phyloP scores from a whole-genome alignment of 2,113 vertebrate genomes.

The Zosterops hypoxanthus region DNA sequence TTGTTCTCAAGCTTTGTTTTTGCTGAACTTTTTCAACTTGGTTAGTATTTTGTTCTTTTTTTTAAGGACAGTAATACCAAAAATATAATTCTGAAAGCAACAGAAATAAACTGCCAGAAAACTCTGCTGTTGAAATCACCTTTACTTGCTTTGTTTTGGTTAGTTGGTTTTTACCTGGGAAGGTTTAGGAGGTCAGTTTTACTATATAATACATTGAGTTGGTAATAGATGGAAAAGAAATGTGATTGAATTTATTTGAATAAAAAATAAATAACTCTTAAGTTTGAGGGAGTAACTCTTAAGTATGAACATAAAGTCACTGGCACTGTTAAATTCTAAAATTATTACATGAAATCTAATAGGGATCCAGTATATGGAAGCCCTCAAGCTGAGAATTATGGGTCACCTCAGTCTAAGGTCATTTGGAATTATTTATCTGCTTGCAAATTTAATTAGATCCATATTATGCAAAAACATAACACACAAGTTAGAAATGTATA shows the following conservation, averaged over 20 bases:
- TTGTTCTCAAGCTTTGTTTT: background rate
- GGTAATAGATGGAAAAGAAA: background rate
- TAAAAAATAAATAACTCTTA: background rate
- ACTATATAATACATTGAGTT: background rate
- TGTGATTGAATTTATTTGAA: background rate
- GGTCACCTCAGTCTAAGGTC: background rate
- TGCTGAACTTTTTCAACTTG: background rate
- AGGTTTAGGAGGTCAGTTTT: background rate
- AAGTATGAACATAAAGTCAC: background rate
- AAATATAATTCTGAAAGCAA: background rate
- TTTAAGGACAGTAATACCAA: background rate
- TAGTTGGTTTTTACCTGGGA: background rate
- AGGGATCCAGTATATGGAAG: background rate
- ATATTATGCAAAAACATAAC: background rate
- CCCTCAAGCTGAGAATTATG: background rate
- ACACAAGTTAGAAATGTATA: background rate
- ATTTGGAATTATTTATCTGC: background rate
- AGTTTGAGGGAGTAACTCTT: background rate
- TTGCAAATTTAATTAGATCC: background rate
- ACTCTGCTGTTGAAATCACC: background rate
- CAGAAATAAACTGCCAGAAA: background rate
- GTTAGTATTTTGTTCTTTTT: background rate
- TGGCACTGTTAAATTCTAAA: background rate
- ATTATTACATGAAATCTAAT: background rate
- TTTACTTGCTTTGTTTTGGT: background rate